A percentile compares a stretch with the other conserved stretches of the same genome.
Evolutionary conservation across 2,113 vertebrate species (phyloP).

Genomic region (Limnothrissa miodon): DNA sequence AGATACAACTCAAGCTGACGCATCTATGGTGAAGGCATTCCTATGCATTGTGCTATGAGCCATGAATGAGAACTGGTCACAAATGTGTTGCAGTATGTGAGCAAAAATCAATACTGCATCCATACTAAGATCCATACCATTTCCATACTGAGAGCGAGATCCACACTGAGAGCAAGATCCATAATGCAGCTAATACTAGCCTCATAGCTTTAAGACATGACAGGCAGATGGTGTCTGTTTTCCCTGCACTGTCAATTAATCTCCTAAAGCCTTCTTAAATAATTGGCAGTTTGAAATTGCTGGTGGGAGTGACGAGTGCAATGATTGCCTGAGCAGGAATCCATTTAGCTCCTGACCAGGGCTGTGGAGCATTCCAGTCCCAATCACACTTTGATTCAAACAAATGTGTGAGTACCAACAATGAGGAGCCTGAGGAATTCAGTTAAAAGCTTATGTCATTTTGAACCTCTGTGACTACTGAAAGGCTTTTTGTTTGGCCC

Average conservation of each 20-base stretch:
- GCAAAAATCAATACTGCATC: neutral
- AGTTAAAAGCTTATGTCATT: neutral
- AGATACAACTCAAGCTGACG: neutral
- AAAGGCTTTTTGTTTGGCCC: neutral
- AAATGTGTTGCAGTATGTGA: neutral
- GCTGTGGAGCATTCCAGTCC: slow-evolving; percentile 38
- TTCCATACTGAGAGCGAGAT: too few relatives aligned
- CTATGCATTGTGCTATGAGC: neutral
- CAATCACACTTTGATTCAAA: slow-evolving; percentile 21
- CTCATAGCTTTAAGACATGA: too few relatives aligned
- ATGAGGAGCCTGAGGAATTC: neutral
- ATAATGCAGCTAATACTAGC: too few relatives aligned
- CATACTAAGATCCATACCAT: too few relatives aligned
- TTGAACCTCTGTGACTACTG: neutral
- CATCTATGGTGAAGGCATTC: neutral
- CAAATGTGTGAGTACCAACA: neutral
- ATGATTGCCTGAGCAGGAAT: slow-evolving; percentile 41
- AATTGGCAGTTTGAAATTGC: slow-evolving; percentile 18
- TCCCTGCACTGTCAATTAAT: neutral
- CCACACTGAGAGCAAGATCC: too few relatives aligned
- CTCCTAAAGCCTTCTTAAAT: neutral
- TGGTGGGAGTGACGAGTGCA: slow-evolving; percentile 23
- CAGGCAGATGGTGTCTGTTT: neutral
- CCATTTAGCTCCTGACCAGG: slow-evolving; percentile 37
- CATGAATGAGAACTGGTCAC: neutral